phyloP scores from a whole-genome alignment of 2,797 vertebrate species.

The Myotis vivesi region DNA sequence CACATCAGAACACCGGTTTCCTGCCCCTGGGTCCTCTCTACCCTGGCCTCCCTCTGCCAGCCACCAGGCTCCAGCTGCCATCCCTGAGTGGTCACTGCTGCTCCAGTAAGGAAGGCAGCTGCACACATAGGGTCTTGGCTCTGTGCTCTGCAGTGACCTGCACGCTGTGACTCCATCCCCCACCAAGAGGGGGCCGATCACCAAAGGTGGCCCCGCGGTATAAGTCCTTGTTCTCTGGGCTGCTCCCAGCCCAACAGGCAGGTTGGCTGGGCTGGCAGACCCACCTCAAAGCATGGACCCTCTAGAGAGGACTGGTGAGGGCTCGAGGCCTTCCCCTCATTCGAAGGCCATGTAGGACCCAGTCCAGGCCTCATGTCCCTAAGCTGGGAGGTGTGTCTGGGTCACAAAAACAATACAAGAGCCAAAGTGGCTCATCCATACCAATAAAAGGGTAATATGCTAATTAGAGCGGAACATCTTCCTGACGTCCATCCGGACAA shows the following conservation, averaged over 20 bases:
- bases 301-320: background rate
- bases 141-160: background rate
- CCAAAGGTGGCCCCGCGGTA: accelerated
- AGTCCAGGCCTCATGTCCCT: background rate
- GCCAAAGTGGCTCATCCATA: background rate
- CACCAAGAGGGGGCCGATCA: background rate
- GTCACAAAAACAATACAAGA: background rate
- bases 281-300: too few species aligned
- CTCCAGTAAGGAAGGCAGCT: background rate
- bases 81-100: background rate
- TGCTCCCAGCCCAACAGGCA: background rate
- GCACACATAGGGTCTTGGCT: accelerated
- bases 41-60: background rate
- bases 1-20: background rate
- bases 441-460: too few species aligned
- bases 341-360: background rate
- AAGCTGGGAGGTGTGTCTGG: background rate
- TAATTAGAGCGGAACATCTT: too few species aligned
- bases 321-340: background rate
- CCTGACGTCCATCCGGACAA: too few species aligned
- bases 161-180: background rate
- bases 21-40: background rate
- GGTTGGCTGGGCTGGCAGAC: accelerated
- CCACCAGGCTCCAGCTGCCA: background rate
- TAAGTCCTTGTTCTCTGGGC: background rate